Evolutionary conservation across 1,140 invertebrate species (phyloP).

Genomic region (Saccostrea cuccullata): DNA sequence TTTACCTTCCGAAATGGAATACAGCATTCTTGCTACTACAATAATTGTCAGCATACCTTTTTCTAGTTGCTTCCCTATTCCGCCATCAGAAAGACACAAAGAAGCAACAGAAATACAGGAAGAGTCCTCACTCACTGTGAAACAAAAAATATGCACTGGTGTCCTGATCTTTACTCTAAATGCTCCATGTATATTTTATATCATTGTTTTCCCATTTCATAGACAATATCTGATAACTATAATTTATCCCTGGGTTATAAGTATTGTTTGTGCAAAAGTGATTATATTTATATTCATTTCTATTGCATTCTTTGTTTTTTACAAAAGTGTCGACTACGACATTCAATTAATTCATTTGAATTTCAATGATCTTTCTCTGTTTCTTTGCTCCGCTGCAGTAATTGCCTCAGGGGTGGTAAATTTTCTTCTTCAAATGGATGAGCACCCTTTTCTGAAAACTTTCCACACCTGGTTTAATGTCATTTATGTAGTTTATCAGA

Average conservation of each 20-base stretch:
- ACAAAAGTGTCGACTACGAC: not conserved
- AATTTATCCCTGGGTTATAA: not conserved
- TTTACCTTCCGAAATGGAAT: not conserved
- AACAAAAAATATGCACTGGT: not conserved
- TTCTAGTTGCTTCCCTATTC: not conserved
- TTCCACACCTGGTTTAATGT: conserved; percentile 13
- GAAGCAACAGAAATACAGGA: not conserved
- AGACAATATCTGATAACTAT: not conserved
- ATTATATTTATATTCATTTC: not conserved
- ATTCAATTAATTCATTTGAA: not conserved
- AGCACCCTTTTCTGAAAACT: not conserved
- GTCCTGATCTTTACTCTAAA: not conserved
- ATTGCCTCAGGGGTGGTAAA: not conserved
- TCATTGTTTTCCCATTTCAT: not conserved
- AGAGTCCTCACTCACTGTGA: not conserved
- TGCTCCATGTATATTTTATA: not conserved
- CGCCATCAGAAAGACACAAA: not conserved
- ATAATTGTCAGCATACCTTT: not conserved
- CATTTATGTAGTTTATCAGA: not conserved
- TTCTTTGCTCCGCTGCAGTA: not conserved
- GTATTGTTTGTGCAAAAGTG: not conserved
- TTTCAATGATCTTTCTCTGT: not conserved
- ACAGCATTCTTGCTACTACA: not conserved
- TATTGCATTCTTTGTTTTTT: not conserved
- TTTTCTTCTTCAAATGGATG: not conserved